Conservation (phyloP, 2,888 invertebrate genomes). For the Hydroisotoma schaefferi region DNA sequence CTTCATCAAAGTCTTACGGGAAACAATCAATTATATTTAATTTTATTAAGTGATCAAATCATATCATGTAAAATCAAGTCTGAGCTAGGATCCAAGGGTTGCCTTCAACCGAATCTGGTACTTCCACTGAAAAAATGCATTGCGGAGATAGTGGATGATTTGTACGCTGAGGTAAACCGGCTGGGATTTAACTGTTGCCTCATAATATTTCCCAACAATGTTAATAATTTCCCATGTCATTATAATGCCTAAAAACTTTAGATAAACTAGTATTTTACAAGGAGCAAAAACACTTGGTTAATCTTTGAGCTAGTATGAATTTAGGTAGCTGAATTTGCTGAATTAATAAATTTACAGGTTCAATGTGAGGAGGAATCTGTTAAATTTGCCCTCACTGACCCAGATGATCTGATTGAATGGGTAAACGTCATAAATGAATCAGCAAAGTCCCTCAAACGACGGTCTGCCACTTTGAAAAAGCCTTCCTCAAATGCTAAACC, state of each 20-base stretch:
- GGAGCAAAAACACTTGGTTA: too few species aligned
- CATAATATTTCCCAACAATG: too few species aligned
- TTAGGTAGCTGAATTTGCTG: too few species aligned
- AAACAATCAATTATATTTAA: constrained; percentile 61
- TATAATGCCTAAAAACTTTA: too few species aligned
- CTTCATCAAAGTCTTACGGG: constrained; percentile 32
- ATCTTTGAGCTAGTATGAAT: background rate
- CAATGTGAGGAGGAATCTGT: constrained; percentile 29
- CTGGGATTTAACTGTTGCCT: too few species aligned
- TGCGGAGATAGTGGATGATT: constrained; percentile 18
- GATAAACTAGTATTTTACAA: too few species aligned
- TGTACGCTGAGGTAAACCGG: constrained; percentile 33
- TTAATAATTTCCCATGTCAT: too few species aligned
- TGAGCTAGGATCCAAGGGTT: constrained; percentile 40
- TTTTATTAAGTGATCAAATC: constrained; percentile 69
- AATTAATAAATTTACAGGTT: constrained; percentile 15
- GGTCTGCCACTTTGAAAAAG: constrained; percentile 36
- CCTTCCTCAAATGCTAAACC: constrained; percentile 33
- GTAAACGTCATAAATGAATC: constrained; percentile 28
- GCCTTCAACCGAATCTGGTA: constrained; percentile 33
- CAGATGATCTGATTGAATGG: constrained; percentile 35
- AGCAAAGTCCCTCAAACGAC: constrained; percentile 22
- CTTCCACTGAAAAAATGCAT: constrained; percentile 39
- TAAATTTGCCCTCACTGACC: constrained; percentile 26
- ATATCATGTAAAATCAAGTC: constrained; percentile 67